phyloP scores from a whole-genome alignment of 1,140 invertebrate species.

The Apis cerana region DNA sequence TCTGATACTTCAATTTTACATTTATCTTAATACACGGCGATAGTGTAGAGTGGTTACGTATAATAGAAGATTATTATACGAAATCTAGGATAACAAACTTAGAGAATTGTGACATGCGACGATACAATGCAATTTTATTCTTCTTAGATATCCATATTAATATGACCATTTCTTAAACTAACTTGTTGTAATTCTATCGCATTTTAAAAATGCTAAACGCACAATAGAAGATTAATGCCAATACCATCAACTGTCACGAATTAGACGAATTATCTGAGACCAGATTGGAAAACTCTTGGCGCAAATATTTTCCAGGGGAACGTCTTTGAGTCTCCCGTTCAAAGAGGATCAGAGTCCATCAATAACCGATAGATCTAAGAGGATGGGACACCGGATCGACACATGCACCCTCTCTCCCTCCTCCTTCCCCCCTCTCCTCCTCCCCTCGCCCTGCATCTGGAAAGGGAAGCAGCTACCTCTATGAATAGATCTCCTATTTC shows the following conservation, averaged over 20 bases:
- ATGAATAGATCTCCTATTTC: slow-evolving; percentile 52
- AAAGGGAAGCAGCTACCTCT: slow-evolving; percentile 17
- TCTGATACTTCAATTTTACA: too few species aligned
- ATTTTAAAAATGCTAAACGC: too few species aligned
- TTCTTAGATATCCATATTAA: too few species aligned
- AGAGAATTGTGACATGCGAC: too few species aligned
- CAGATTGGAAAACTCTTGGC: slow-evolving; percentile 24
- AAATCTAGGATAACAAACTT: too few species aligned
- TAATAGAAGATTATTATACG: too few species aligned
- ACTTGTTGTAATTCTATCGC: too few species aligned
- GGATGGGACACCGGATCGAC: slow-evolving; percentile 35
- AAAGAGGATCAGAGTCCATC: slow-evolving; percentile 34
- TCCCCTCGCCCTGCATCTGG: not conserved
- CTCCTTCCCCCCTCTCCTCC: not conserved
- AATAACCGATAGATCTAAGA: slow-evolving; percentile 46
- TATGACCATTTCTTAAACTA: too few species aligned
- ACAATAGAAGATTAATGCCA: not conserved
- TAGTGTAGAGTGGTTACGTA: too few species aligned
- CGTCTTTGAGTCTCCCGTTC: slow-evolving; percentile 18
- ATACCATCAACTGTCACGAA: not conserved
- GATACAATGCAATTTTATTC: too few species aligned
- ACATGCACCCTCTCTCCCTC: not conserved
- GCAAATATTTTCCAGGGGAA: slow-evolving; percentile 33
- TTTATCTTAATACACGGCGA: too few species aligned
- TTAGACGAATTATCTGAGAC: not conserved